A percentile compares a stretch with the other conserved stretches of the same genome.
phyloP scores from a whole-genome alignment of 2,888 invertebrate genomes.

The Bibio marci region DNA sequence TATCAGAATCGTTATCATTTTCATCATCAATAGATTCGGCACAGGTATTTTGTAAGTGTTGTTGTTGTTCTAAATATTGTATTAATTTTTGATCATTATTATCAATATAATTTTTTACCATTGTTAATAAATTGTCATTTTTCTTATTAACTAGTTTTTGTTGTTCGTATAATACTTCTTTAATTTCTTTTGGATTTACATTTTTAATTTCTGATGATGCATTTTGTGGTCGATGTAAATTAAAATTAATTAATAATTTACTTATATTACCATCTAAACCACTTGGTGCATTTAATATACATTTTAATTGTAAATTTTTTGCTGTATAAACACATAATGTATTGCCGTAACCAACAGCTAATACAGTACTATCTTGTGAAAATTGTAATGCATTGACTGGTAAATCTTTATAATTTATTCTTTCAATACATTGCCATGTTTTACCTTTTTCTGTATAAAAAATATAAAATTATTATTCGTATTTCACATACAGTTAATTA shows the following conservation, averaged over 20 bases:
- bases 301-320: constrained; percentile 37
- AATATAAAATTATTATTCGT: constrained; percentile 6
- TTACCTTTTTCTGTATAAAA: constrained; percentile 31
- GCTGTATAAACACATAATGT: constrained; percentile 53
- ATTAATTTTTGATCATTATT: neutral
- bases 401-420: constrained; percentile 42
- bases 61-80: constrained; percentile 10
- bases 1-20: no score
- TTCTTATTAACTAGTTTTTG: no score
- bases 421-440: constrained; percentile 47
- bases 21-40: neutral
- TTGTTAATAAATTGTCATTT: no score
- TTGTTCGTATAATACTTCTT: no score
- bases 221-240: constrained; percentile 2
- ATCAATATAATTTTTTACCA: no score
- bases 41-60: constrained; percentile 9
- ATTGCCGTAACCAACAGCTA: constrained; percentile 50
- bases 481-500: no score
- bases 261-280: constrained; percentile 21
- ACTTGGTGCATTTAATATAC: constrained; percentile 29
- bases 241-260: constrained; percentile 19
- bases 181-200: no score
- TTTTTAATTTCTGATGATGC: no score
- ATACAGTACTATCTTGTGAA: constrained; percentile 57
- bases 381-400: constrained; percentile 41